These are phyloP conservation scores for Drosophila mayri DNA, from an alignment of 1,140 invertebrate species.

Conservation along the genomic window DNA sequence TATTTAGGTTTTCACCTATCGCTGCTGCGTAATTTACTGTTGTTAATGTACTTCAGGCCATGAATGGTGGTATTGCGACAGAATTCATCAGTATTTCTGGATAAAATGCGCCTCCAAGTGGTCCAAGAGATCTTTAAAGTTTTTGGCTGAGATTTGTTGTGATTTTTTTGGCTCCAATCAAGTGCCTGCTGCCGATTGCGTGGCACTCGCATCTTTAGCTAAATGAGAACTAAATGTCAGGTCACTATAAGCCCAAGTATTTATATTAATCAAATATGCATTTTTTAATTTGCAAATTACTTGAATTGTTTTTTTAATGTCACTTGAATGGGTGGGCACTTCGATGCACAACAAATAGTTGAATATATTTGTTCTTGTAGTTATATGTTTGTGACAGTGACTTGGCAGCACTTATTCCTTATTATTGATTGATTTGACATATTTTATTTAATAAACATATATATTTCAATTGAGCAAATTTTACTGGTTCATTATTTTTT, in stretches of 20 bases:
- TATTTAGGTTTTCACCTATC: constrained; percentile 55
- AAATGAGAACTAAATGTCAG: background rate
- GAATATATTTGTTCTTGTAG: too few relatives aligned
- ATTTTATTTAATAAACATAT: background rate
- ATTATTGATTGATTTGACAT: background rate
- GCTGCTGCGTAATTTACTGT: constrained; percentile 41
- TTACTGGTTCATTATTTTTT: background rate
- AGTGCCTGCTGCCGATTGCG: constrained; percentile 18
- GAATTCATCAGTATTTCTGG: constrained; percentile 74
- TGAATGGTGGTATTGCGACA: constrained; percentile 76
- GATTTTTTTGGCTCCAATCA: background rate
- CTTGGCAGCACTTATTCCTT: background rate
- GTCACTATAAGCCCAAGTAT: background rate
- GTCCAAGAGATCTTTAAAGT: constrained; percentile 23
- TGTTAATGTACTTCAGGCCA: constrained; percentile 74
- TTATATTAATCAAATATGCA: background rate
- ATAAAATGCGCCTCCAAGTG: constrained; percentile 52
- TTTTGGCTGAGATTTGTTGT: background rate
- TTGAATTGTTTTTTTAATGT: constrained; percentile 19
- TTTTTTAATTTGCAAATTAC: constrained; percentile 16
- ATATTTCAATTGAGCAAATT: background rate
- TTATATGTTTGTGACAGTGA: background rate
- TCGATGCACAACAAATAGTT: background rate
- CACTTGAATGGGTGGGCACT: constrained; percentile 2
- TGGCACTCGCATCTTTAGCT: constrained; percentile 14